Conservation (phyloP, 2,797 vertebrate species). For the Poecilia wingei region DNA sequence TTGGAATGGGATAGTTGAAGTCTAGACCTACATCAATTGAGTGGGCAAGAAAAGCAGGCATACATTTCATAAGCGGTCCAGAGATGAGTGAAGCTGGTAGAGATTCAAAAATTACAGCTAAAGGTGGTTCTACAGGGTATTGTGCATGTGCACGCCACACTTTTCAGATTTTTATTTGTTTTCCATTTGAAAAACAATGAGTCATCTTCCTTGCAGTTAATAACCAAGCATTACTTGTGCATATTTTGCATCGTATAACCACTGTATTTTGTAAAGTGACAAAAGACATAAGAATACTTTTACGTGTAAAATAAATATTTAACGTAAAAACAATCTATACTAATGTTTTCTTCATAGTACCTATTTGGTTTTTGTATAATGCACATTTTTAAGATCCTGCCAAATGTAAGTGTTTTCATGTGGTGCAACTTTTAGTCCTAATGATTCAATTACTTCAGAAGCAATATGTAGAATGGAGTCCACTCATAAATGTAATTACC, state of each 20-base stretch:
- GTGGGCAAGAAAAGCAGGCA: not conserved
- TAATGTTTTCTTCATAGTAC: not conserved
- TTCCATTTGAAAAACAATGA: not conserved
- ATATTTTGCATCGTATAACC: not conserved
- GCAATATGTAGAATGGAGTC: slow-evolving; percentile 38
- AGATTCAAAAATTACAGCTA: not conserved
- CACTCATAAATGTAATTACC: slow-evolving; percentile 50
- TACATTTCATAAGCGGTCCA: not conserved
- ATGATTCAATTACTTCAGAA: slow-evolving; percentile 24
- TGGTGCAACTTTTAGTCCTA: slow-evolving; percentile 25
- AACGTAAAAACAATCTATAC: not conserved
- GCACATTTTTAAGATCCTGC: not conserved
- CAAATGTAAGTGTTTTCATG: not conserved
- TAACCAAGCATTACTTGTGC: not conserved
- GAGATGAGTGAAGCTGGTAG: not conserved
- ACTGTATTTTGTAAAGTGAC: not conserved
- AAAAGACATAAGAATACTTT: not conserved
- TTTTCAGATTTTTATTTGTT: not conserved
- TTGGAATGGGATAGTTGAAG: not conserved
- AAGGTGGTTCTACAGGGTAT: not conserved
- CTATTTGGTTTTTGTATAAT: not conserved
- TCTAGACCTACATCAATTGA: not conserved
- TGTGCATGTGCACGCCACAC: not conserved
- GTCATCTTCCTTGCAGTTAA: not conserved
- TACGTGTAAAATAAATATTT: not conserved